Conservation (phyloP, 1,140 invertebrate genomes). For the Sitophilus oryzae region DNA sequence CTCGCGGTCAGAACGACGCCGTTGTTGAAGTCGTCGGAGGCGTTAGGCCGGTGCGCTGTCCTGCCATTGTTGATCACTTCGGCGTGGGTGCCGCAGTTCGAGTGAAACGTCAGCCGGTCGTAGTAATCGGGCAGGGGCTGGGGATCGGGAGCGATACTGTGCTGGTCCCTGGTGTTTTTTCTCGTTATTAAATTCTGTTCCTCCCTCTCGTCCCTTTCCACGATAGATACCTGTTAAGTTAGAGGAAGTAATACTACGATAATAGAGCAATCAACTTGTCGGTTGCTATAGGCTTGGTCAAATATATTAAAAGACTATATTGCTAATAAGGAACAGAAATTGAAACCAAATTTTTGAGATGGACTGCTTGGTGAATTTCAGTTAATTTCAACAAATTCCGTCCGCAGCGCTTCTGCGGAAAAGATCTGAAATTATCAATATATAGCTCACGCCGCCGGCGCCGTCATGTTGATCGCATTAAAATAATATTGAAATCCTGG, state of each 20-base stretch:
- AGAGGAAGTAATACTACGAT: neutral
- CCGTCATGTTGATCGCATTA: too few relatives aligned
- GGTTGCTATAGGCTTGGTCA: too few relatives aligned
- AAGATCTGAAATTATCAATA: too few relatives aligned
- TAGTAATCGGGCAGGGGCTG: slow-evolving; percentile 44
- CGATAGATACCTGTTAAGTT: slow-evolving; percentile 64
- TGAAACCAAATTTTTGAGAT: too few relatives aligned
- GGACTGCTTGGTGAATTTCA: too few relatives aligned
- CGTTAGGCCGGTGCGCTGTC: slow-evolving; percentile 87
- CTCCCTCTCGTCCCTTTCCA: slow-evolving; percentile 71
- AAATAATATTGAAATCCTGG: too few relatives aligned
- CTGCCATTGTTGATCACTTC: slow-evolving; percentile 84
- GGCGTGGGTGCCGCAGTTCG: slow-evolving; percentile 83
- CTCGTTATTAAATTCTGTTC: slow-evolving; percentile 70
- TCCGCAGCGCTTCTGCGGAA: too few relatives aligned
- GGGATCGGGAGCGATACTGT: slow-evolving; percentile 30
- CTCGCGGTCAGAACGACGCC: slow-evolving; percentile 89
- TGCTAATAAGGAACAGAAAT: too few relatives aligned
- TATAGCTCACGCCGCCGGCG: too few relatives aligned
- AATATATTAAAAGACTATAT: too few relatives aligned
- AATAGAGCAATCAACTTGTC: too few relatives aligned
- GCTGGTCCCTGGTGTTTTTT: slow-evolving; percentile 52
- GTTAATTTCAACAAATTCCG: too few relatives aligned
- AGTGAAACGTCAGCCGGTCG: slow-evolving; percentile 79
- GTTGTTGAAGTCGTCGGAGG: slow-evolving; percentile 91